phyloP scores from a whole-genome alignment of 2,113 vertebrate genomes.

The Prinia subflava region DNA sequence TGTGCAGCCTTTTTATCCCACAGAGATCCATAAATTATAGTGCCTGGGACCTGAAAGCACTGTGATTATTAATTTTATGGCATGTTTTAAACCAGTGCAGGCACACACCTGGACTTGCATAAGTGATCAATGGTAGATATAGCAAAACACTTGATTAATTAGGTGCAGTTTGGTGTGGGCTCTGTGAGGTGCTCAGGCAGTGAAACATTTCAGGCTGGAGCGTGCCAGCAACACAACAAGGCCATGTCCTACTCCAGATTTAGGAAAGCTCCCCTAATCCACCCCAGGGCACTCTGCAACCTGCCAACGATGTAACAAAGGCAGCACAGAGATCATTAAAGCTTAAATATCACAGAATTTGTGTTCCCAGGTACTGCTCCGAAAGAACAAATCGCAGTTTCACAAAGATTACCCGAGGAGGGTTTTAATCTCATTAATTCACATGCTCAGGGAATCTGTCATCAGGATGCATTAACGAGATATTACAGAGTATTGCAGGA shows the following conservation, averaged over 20 bases:
- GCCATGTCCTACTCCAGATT: not conserved
- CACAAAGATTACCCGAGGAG: not conserved
- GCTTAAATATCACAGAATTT: not conserved
- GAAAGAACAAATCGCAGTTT: not conserved
- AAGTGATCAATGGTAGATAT: not conserved
- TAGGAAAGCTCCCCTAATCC: not conserved
- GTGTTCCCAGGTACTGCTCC: not conserved
- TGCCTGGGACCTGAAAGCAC: not conserved
- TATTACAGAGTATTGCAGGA: not conserved
- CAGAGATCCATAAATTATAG: not conserved
- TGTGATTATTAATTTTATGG: not conserved
- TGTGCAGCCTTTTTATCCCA: not conserved
- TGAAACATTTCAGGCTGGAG: not conserved
- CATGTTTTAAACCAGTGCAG: not conserved
- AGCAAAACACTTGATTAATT: not conserved
- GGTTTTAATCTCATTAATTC: not conserved
- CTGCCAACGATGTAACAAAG: not conserved
- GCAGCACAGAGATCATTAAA: not conserved
- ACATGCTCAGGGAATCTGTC: not conserved
- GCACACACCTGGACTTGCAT: not conserved
- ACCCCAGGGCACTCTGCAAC: not conserved
- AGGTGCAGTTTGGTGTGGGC: not conserved
- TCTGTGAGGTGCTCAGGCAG: not conserved
- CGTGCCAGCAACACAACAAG: not conserved
- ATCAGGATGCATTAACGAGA: not conserved